phyloP scores from a whole-genome alignment of 2,113 vertebrate genomes.

The Tyto alba region DNA sequence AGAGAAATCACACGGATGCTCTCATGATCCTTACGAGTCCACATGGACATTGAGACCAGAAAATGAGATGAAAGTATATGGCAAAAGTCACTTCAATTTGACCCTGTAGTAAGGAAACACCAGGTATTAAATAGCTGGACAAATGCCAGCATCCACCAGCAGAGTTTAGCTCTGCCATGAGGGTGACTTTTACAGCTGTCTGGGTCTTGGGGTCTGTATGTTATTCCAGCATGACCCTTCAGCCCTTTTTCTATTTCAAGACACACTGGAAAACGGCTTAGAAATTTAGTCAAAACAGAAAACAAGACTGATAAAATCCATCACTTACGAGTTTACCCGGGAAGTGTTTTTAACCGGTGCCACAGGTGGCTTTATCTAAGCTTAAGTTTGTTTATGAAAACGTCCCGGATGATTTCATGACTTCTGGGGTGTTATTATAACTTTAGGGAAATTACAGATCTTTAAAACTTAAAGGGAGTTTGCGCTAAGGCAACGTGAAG shows the following conservation, averaged over 20 bases:
- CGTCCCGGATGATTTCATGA: neutral
- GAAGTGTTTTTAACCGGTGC: neutral
- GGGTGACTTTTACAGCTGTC: neutral
- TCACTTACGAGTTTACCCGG: neutral
- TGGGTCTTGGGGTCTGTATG: neutral
- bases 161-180: neutral
- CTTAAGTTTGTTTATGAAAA: neutral
- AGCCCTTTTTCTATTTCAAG: neutral
- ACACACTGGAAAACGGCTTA: neutral
- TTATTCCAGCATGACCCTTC: conserved; percentile 31
- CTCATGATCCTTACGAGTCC: neutral
- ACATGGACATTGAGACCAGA: neutral
- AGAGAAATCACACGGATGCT: conserved; percentile 2
- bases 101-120: conserved; percentile 18
- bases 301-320: neutral
- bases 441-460: neutral
- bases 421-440: neutral
- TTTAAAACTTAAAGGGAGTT: neutral
- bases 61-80: neutral
- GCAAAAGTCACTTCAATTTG: conserved; percentile 19
- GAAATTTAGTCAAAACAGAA: conserved; percentile 19
- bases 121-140: neutral
- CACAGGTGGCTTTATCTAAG: neutral
- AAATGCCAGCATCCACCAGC: neutral
- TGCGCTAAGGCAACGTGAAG: neutral